These are phyloP conservation scores for Neotoma lepida DNA, from an alignment of 2,113 vertebrate species.

Conservation along the genomic window DNA sequence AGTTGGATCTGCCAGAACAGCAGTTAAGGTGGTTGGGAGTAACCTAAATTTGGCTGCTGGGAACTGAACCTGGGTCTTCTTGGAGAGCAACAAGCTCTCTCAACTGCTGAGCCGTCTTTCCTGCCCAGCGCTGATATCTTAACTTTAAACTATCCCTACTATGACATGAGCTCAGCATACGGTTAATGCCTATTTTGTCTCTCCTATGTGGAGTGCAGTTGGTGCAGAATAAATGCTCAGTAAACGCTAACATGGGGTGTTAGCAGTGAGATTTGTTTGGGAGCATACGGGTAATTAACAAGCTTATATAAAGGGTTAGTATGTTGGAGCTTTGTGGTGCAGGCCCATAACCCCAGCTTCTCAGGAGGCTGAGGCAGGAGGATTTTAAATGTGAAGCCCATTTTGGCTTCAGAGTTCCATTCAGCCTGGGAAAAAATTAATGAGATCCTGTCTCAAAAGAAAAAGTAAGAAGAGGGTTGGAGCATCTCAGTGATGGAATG, in stretches of 20 bases:
- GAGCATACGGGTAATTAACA: not conserved
- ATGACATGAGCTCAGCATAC: accelerated
- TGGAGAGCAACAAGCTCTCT: not conserved
- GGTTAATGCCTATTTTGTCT: not conserved
- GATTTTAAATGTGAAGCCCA: not conserved
- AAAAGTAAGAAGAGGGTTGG: not conserved
- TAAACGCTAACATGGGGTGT: not conserved
- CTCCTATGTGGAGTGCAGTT: not conserved
- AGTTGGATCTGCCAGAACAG: not conserved
- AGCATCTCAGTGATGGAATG: no score
- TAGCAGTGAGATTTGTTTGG: not conserved
- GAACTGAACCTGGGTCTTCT: not conserved
- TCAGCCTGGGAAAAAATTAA: not conserved
- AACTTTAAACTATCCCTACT: not conserved
- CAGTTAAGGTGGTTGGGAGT: not conserved
- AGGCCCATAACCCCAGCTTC: not conserved
- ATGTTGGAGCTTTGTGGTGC: not conserved
- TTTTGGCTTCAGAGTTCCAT: not conserved
- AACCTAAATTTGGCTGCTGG: not conserved
- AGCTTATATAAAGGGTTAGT: not conserved
- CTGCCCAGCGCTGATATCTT: not conserved
- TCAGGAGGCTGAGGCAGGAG: not conserved
- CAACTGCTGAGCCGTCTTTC: not conserved
- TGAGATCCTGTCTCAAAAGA: not conserved
- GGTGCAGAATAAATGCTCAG: not conserved